Conservation (phyloP, 2,797 vertebrate genomes). For the Poecilia picta region DNA sequence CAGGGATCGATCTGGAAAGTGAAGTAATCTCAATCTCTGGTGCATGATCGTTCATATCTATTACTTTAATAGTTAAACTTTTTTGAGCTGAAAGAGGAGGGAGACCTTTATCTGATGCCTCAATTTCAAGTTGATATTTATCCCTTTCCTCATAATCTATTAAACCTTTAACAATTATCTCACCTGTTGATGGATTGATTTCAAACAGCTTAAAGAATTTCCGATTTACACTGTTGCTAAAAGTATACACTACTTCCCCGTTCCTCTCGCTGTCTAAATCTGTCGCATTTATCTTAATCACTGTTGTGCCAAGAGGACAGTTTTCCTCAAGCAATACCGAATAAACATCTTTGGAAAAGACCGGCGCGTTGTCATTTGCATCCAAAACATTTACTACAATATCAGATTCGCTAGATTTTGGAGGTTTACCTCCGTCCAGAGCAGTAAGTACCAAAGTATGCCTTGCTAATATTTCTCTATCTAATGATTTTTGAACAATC, state of each 20-base stretch:
- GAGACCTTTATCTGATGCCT: conserved; percentile 47
- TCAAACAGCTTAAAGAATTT: conserved; percentile 22
- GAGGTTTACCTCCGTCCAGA: conserved; percentile 67
- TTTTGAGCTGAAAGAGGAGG: conserved; percentile 27
- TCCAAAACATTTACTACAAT: conserved; percentile 62
- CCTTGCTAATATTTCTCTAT: conserved; percentile 46
- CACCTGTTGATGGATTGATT: conserved; percentile 37
- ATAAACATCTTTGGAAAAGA: conserved; percentile 50
- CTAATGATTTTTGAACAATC: conserved; percentile 62
- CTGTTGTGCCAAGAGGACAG: conserved; percentile 42
- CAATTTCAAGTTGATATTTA: conserved; percentile 62
- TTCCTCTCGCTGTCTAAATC: conserved; percentile 58
- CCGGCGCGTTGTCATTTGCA: conserved; percentile 69
- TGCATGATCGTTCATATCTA: conserved; percentile 65
- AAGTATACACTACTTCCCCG: conserved; percentile 49
- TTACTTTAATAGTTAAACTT: conserved; percentile 41
- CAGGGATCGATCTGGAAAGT: conserved; percentile 69
- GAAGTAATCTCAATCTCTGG: conserved; percentile 77
- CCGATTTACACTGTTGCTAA: conserved; percentile 17
- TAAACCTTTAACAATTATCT: conserved; percentile 29
- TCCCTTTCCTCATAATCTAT: conserved; percentile 53
- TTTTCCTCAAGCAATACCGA: conserved; percentile 60
- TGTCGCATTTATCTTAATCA: conserved; percentile 54
- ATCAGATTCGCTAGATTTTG: conserved; percentile 29
- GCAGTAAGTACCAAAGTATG: conserved; percentile 58